A percentile compares a stretch with the other conserved stretches of the same genome.
Evolutionary conservation across 1,140 invertebrate genomes (phyloP).

Genomic region (Trachymyrmex septentrionalis): DNA sequence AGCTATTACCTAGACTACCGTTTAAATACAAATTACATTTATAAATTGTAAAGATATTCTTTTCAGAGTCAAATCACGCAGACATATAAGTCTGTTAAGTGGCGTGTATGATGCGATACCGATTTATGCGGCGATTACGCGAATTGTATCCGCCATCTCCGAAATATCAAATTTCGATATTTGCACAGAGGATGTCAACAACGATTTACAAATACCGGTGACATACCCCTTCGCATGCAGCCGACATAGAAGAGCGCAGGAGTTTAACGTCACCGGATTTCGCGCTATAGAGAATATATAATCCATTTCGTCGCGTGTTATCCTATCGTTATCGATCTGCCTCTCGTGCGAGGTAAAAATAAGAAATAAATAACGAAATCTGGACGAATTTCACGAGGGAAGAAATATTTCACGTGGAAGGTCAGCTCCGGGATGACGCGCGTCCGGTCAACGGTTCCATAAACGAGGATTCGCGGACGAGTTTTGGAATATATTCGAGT

Average conservation of each 20-base stretch:
- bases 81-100: not conserved
- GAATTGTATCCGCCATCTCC: not conserved
- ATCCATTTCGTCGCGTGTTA: not conserved
- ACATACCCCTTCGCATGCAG: slow-evolving; percentile 13
- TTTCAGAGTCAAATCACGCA: not conserved
- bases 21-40: not conserved
- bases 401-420: not conserved
- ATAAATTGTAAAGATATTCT: not conserved
- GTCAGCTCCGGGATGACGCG: not conserved
- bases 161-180: slow-evolving; percentile 50
- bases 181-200: slow-evolving; percentile 34
- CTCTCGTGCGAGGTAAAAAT: not conserved
- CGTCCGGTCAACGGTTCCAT: not conserved
- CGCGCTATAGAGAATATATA: not conserved
- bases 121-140: not conserved
- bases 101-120: not conserved
- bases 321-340: not conserved
- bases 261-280: slow-evolving; percentile 43
- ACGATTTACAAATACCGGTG: slow-evolving; percentile 47
- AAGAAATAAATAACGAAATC: slow-evolving; percentile 19
- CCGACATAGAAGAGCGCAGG: slow-evolving; percentile 10
- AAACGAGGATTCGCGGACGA: not conserved
- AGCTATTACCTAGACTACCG: not conserved
- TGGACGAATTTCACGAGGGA: not conserved
- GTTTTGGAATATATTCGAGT: not conserved